A percentile compares a stretch with the other conserved stretches of the same genome.
Conservation (phyloP, 2,888 invertebrate species). For the Xestia rhomboidea region DNA sequence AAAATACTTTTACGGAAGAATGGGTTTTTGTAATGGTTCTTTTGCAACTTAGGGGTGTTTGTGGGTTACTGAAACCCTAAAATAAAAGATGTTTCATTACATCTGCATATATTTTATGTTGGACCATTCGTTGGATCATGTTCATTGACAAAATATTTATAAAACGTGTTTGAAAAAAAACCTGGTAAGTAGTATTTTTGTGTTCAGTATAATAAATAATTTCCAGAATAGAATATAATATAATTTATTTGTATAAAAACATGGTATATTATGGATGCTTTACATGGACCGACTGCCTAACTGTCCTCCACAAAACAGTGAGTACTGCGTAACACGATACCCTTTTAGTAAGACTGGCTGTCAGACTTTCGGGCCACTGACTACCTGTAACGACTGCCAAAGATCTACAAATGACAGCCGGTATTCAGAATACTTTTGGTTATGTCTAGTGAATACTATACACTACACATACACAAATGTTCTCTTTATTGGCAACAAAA, state of each 20-base stretch:
- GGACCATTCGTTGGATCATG: background rate
- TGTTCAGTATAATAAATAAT: too few relatives aligned
- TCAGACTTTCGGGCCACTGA: too few relatives aligned
- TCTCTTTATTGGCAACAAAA: conserved; percentile 34
- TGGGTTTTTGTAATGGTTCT: conserved; percentile 22
- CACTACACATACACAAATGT: conserved; percentile 7
- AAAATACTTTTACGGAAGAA: conserved; percentile 28
- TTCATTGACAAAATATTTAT: background rate
- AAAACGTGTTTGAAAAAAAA: background rate
- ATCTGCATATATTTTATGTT: background rate
- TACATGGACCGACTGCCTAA: too few relatives aligned
- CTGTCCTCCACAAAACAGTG: too few relatives aligned
- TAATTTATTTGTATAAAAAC: too few relatives aligned
- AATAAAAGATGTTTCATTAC: background rate
- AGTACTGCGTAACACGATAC: too few relatives aligned
- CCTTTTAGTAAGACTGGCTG: too few relatives aligned
- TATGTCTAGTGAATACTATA: conserved; percentile 23
- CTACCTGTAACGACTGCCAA: too few relatives aligned
- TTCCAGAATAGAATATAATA: too few relatives aligned
- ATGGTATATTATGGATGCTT: too few relatives aligned
- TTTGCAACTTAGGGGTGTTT: background rate
- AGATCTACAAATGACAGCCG: background rate
- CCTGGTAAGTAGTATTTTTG: background rate
- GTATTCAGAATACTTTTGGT: conserved; percentile 1
- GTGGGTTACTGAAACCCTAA: background rate